Conservation (phyloP, 2,888 invertebrate species). For the Tenthredo notha region DNA sequence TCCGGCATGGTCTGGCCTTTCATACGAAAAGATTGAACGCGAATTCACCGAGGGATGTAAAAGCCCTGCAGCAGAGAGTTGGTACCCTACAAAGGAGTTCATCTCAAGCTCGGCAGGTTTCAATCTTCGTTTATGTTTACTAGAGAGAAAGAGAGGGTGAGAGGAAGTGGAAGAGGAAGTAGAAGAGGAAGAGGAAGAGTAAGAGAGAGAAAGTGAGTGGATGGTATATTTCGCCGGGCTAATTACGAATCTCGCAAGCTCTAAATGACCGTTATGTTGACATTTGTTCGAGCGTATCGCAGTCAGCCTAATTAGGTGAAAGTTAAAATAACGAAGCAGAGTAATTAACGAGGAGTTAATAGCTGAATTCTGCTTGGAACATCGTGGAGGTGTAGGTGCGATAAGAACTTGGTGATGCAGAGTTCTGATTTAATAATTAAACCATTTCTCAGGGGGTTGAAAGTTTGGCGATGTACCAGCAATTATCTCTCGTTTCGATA, state of each 20-base stretch:
- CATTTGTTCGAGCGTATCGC: neutral
- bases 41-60: constrained; percentile 16
- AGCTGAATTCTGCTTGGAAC: neutral
- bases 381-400: constrained; percentile 22
- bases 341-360: constrained; percentile 40
- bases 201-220: neutral
- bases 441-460: constrained; percentile 7
- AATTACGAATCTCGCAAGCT: constrained; percentile 18
- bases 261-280: constrained; percentile 41
- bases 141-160: neutral
- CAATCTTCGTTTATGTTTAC: constrained; percentile 25
- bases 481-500: constrained; percentile 16
- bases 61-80: neutral
- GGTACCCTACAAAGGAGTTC: constrained; percentile 28
- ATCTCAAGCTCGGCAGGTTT: constrained; percentile 37
- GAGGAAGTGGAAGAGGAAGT: neutral
- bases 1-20: neutral
- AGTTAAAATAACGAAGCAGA: constrained; percentile 13
- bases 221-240: neutral
- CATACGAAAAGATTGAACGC: neutral
- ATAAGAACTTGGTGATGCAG: neutral
- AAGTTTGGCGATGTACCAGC: constrained; percentile 14
- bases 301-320: neutral
- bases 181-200: neutral
- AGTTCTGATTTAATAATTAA: constrained; percentile 16